Percentiles rank a stretch among this genome's conserved stretches.
Evolutionary conservation across 2,888 invertebrate species (phyloP).

Genomic region (Ctena decussata): DNA sequence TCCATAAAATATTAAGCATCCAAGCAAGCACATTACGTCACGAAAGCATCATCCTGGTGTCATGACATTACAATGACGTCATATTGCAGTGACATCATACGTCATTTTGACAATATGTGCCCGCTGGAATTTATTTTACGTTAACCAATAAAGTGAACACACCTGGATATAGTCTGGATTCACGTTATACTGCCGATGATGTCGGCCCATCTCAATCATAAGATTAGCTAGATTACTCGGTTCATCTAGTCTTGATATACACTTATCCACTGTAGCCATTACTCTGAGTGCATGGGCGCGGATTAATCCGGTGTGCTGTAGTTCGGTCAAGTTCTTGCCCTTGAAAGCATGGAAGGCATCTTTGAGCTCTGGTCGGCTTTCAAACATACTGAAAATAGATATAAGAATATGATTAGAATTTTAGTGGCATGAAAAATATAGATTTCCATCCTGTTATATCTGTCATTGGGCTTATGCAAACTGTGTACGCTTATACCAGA

Average conservation of each 20-base stretch:
- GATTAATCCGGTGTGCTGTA: slow-evolving; percentile 87
- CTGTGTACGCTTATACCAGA: too few species aligned
- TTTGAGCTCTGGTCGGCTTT: slow-evolving; percentile 88
- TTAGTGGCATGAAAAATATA: too few species aligned
- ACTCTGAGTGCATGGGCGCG: slow-evolving; percentile 88
- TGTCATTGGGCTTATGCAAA: too few species aligned
- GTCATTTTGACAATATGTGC: too few species aligned
- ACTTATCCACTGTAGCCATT: slow-evolving; percentile 88
- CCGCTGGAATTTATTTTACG: too few species aligned
- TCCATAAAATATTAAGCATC: too few species aligned
- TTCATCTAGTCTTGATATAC: slow-evolving; percentile 87
- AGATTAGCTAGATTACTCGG: slow-evolving; percentile 87
- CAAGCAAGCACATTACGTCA: too few species aligned
- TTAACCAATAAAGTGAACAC: slow-evolving; percentile 78
- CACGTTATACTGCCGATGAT: slow-evolving; percentile 88
- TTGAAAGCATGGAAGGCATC: slow-evolving; percentile 88
- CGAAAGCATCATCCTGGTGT: too few species aligned
- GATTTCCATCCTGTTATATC: too few species aligned
- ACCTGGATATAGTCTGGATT: slow-evolving; percentile 88
- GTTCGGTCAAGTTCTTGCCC: slow-evolving; percentile 86
- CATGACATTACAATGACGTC: too few species aligned
- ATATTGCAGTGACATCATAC: too few species aligned
- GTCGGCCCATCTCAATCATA: slow-evolving; percentile 87
- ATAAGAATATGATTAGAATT: too few species aligned
- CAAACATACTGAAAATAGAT: slow-evolving; percentile 87